Percentiles rank a stretch among this genome's conserved stretches.
These are phyloP conservation scores for Labia minor DNA, from an alignment of 2,888 invertebrate species.

Conservation along the genomic window DNA sequence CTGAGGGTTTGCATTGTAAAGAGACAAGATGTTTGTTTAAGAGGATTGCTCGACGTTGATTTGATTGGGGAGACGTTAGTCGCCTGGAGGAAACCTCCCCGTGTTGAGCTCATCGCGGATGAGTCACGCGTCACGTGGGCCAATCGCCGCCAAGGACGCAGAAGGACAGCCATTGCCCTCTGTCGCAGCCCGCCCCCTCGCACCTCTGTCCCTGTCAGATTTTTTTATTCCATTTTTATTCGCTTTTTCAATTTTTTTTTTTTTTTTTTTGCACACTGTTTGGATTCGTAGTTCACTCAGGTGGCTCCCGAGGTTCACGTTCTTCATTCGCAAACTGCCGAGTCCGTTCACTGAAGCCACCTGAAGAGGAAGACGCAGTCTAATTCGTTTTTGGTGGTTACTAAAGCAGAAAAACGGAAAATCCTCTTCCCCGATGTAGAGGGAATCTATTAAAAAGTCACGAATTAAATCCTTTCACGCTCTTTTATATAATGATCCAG, in stretches of 20 bases:
- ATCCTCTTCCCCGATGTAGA: background rate
- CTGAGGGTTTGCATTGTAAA: no score
- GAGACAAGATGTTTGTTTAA: no score
- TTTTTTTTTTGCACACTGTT: conserved; percentile 17
- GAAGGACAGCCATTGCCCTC: conserved; percentile 26
- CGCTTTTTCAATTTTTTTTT: conserved; percentile 17
- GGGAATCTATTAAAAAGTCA: conserved; percentile 4
- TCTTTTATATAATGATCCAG: background rate
- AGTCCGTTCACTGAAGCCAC: no score
- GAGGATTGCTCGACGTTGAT: no score
- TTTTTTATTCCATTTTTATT: conserved; percentile 17
- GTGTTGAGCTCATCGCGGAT: conserved; percentile 3
- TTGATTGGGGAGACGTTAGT: no score
- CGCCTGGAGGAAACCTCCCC: background rate
- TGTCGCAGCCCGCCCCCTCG: conserved; percentile 3
- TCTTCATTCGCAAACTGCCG: background rate
- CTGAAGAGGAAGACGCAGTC: no score
- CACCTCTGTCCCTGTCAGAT: background rate
- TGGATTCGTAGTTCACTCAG: background rate
- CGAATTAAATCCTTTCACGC: background rate
- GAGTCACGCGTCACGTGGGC: background rate
- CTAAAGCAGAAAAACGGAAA: background rate
- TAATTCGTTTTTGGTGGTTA: no score
- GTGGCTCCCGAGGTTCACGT: background rate
- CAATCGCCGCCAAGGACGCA: conserved; percentile 22